Evolutionary conservation across 2,113 vertebrate species (phyloP).

Genomic region (Ondatra zibethicus): DNA sequence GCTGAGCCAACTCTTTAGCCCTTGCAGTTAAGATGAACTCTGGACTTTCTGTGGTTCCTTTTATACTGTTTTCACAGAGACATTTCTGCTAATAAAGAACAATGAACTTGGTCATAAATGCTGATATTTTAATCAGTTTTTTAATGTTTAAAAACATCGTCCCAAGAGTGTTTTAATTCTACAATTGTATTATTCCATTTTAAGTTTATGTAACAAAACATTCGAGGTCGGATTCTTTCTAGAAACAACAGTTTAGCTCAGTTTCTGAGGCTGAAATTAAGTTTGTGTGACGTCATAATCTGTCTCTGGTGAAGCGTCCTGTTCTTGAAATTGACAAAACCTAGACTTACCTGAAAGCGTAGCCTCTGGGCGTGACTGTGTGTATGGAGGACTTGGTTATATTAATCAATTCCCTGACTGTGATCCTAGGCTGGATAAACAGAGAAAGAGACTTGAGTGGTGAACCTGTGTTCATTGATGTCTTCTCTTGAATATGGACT

Average conservation of each 20-base stretch:
- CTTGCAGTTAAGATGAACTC: not conserved
- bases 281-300: not conserved
- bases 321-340: not conserved
- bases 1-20: not conserved
- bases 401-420: too few species aligned
- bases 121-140: conserved; percentile 48
- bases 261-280: not conserved
- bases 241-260: not conserved
- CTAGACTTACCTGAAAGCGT: too few species aligned
- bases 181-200: not conserved
- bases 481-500: not conserved
- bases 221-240: not conserved
- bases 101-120: conserved; percentile 41
- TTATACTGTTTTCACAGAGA: not conserved
- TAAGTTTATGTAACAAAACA: not conserved
- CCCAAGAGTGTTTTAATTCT: conserved; percentile 25
- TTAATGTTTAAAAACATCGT: conserved; percentile 45
- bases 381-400: not conserved
- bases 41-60: conserved; percentile 39
- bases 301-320: not conserved
- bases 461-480: not conserved
- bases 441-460: not conserved
- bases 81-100: conserved; percentile 21
- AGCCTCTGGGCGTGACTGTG: not conserved
- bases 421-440: not conserved